Evolutionary conservation across 30 jellyfish, hydroid and myxozoan genomes (phyloP), one percentile per base, ranked within the genome.

Genomic region (Morbakka virulenta): DNA sequence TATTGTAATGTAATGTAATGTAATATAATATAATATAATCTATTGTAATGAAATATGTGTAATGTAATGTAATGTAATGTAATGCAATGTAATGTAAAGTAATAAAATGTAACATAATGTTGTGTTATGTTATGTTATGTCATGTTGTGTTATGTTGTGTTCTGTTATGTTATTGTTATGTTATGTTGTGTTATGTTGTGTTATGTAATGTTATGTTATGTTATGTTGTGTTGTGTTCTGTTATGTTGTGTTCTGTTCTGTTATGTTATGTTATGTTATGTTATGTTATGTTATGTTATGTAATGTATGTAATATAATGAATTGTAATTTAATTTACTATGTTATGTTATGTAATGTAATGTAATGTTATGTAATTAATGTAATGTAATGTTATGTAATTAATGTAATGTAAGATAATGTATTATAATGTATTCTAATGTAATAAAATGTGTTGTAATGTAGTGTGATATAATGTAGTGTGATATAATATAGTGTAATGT

Each of bases 141-240:
- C 27, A 69, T 69, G 82, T 47, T 33, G 25, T 69, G 82, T 47
- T 33, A 69, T 69, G 82, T 69, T 47, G 33, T 49, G 79, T 73
- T 24, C 26, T 48, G 76, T 28, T 47, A 52, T 74, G 86, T 74
- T 74, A 51, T 75, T 75, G 87, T 52, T 52, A 52, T 75, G 87
- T 57, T 52, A 31, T 75, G 87, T 61, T 52, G 77, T 75, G 87
- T 75, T 52, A 32, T 75, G 87, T 57, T 25, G 61, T 52, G 77
- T 52, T 52, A 75, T 30, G 79, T 25, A 27, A 52, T 52, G 67
- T 75, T 28, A 57, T 63, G 80, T 6, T 29, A 32, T 75, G 87
- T 35, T 29, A 52, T 75, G 87, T 32, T 24, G 31, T 57, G 80
- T 28, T 17, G 61, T 75, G 80, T 75, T 52, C 21, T 52, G 87